Evolutionary conservation across 1,140 invertebrate species (phyloP).

Genomic region (Bilobella aurantiaca): DNA sequence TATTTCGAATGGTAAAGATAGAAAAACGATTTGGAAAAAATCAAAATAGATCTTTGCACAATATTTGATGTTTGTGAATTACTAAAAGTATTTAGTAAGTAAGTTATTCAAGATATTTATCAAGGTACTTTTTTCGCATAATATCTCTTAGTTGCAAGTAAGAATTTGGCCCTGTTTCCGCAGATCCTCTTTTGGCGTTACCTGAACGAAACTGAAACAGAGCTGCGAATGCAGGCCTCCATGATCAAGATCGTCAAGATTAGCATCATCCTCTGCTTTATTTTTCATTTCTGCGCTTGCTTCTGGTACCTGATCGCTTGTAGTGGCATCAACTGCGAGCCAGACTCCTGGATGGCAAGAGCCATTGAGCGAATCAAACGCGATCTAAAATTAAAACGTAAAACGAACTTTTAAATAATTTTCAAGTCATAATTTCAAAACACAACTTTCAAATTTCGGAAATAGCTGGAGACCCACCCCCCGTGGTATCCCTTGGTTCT

Average conservation of each 20-base stretch:
- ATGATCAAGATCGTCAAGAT: conserved; percentile 28
- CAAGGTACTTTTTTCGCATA: too few species aligned
- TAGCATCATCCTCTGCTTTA: conserved; percentile 29
- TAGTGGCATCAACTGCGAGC: conserved; percentile 9
- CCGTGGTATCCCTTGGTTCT: conserved; percentile 3
- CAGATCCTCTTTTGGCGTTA: conserved; percentile 27
- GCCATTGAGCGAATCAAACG: background rate
- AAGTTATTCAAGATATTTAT: too few species aligned
- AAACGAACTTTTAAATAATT: conserved; percentile 1
- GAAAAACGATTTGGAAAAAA: conserved; percentile 6
- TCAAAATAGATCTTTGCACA: too few species aligned
- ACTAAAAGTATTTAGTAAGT: too few species aligned
- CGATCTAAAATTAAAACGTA: background rate
- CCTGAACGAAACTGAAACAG: conserved; percentile 23
- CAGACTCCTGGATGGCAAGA: conserved; percentile 22
- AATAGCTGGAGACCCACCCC: background rate
- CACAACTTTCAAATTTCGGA: background rate
- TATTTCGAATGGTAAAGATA: conserved; percentile 24
- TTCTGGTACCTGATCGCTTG: conserved; percentile 30
- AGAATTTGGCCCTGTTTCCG: background rate
- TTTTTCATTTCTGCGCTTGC: conserved; percentile 33
- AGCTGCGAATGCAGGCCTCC: conserved; percentile 26
- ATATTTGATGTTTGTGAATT: too few species aligned
- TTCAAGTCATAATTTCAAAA: background rate
- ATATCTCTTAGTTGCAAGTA: too few species aligned